Percentiles rank a stretch among this genome's conserved stretches.
These are phyloP conservation scores for Marcusenius ussheri DNA, from an alignment of 2,113 vertebrate genomes.

Conservation along the genomic window DNA sequence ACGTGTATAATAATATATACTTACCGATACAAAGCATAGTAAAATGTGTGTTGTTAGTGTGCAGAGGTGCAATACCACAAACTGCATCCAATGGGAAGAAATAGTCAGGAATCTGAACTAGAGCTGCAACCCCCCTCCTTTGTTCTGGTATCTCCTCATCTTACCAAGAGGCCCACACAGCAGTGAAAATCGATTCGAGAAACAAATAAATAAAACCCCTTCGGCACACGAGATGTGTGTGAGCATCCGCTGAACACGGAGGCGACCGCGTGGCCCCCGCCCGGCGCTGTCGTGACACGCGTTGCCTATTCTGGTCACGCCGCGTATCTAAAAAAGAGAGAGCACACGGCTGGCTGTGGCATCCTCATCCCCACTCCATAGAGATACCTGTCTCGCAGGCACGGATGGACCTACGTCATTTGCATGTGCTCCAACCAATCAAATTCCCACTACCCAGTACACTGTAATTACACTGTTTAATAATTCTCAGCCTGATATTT, in stretches of 20 bases:
- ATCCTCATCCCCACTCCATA: not conserved
- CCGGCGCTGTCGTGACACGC: not conserved
- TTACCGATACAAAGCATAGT: not conserved
- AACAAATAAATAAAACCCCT: not conserved
- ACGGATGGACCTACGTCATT: slow-evolving; percentile 7
- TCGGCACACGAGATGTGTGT: not conserved
- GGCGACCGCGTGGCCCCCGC: not conserved
- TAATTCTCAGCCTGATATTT: slow-evolving; percentile 53
- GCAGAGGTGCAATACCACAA: not conserved
- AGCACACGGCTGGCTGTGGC: not conserved
- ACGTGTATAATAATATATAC: not conserved
- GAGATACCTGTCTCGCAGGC: not conserved
- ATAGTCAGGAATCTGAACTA: not conserved
- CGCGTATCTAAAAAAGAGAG: not conserved
- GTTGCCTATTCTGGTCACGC: not conserved
- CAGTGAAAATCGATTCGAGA: not conserved
- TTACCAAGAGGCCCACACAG: not conserved
- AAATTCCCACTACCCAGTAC: slow-evolving; percentile 46
- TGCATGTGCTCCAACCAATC: slow-evolving; percentile 45
- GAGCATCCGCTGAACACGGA: not conserved
- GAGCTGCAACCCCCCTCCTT: not conserved
- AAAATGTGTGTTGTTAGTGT: not conserved
- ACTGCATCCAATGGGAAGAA: not conserved
- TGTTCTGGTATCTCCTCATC: not conserved
- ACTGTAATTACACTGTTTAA: slow-evolving; percentile 42